These are phyloP conservation scores for Diploptera punctata DNA, from an alignment of 2,888 invertebrate species.

Conservation along the genomic window DNA sequence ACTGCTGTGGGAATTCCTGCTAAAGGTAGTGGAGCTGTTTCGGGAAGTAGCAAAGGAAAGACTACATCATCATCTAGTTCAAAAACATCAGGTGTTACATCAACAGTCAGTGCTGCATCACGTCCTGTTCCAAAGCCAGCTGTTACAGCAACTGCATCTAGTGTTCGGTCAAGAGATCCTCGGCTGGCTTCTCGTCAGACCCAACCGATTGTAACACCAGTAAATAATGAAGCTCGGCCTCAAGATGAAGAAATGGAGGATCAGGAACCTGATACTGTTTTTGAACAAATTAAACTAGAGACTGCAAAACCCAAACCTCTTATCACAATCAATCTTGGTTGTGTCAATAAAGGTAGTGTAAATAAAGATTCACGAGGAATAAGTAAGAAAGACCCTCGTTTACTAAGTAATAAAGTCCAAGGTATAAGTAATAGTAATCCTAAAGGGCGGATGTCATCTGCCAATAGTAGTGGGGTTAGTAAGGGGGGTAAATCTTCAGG, in stretches of 20 bases:
- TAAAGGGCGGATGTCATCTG: slow-evolving; percentile 44
- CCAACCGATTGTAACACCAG: slow-evolving; percentile 18
- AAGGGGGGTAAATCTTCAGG: slow-evolving; percentile 28
- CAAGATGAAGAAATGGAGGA: slow-evolving; percentile 14
- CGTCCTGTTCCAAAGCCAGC: slow-evolving; percentile 46
- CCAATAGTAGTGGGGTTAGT: slow-evolving; percentile 26
- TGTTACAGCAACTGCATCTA: slow-evolving; percentile 48
- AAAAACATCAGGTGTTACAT: slow-evolving; percentile 12
- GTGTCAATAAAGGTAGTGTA: slow-evolving; percentile 54
- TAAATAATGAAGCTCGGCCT: neutral
- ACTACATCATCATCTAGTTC: slow-evolving; percentile 8
- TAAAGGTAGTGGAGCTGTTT: neutral
- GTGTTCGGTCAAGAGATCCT: slow-evolving; percentile 52
- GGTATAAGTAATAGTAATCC: slow-evolving; percentile 48
- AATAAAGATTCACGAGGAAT: slow-evolving; percentile 52
- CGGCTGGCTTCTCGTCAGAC: slow-evolving; percentile 48
- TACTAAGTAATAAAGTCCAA: slow-evolving; percentile 49
- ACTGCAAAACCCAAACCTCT: slow-evolving; percentile 44
- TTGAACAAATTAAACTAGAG: slow-evolving; percentile 40
- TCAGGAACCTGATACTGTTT: slow-evolving; percentile 29
- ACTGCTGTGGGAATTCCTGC: neutral
- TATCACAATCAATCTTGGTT: slow-evolving; percentile 44
- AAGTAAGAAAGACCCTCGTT: slow-evolving; percentile 55
- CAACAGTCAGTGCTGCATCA: neutral
- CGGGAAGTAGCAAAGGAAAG: slow-evolving; percentile 23